Percentiles rank a stretch among this genome's conserved stretches.
phyloP scores from a whole-genome alignment of 2,888 invertebrate genomes.

The Odontocerum albicorne region DNA sequence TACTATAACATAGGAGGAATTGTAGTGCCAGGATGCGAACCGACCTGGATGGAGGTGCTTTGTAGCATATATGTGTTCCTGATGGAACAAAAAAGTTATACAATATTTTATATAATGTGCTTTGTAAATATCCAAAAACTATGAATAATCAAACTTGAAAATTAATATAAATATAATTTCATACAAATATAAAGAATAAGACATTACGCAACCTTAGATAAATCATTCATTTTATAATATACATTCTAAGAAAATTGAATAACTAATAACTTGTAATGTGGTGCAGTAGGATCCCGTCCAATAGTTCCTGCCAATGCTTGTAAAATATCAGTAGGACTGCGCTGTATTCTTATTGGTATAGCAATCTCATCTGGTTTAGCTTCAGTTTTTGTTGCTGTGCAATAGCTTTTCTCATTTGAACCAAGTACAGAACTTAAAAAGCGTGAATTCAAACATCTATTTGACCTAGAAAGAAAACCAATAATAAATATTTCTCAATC shows the following conservation, averaged over 20 bases:
- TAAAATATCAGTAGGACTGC: conserved; percentile 81
- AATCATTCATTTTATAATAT: too few species aligned
- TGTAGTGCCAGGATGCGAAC: too few species aligned
- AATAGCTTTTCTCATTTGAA: conserved; percentile 4
- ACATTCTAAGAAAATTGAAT: too few species aligned
- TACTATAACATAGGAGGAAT: too few species aligned
- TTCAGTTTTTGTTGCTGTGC: background rate
- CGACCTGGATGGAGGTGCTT: too few species aligned
- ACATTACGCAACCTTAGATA: too few species aligned
- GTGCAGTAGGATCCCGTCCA: conserved; percentile 78
- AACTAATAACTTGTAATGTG: conserved; percentile 76
- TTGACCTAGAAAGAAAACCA: conserved; percentile 6
- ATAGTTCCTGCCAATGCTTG: conserved; percentile 79
- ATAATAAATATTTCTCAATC: background rate
- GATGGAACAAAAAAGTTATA: too few species aligned
- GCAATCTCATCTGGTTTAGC: conserved; percentile 48
- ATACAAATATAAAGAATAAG: too few species aligned
- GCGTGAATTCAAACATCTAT: conserved; percentile 1
- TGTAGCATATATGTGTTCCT: too few species aligned
- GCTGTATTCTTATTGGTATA: conserved; percentile 70
- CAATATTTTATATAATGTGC: too few species aligned
- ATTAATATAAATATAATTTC: too few species aligned
- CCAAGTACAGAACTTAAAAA: background rate
- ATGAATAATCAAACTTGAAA: background rate
- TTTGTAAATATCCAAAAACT: too few species aligned